phyloP scores from a whole-genome alignment of 2,888 invertebrate species.

The Notocelia uddmanniana region DNA sequence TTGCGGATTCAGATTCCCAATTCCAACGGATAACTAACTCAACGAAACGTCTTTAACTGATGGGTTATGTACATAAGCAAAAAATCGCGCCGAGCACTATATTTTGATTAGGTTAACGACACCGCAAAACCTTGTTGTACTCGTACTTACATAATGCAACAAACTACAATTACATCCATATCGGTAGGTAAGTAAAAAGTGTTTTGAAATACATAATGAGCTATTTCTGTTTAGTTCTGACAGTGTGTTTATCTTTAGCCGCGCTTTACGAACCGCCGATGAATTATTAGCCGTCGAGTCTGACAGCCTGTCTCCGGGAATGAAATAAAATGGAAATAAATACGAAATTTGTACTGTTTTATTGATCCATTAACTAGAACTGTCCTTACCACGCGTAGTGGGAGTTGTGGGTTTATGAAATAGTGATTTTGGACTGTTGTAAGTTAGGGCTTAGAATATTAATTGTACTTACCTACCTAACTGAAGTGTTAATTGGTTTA shows the following conservation, averaged over 20 bases:
- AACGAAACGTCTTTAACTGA: no score
- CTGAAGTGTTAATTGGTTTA: not conserved
- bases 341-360: slow-evolving; percentile 52
- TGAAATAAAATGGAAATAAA: slow-evolving; percentile 67
- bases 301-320: slow-evolving; percentile 79
- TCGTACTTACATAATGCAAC: not conserved
- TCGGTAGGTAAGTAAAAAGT: slow-evolving; percentile 48
- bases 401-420: not conserved
- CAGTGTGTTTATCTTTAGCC: slow-evolving; percentile 77
- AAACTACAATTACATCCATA: slow-evolving; percentile 39
- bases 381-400: slow-evolving; percentile 23
- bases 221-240: slow-evolving; percentile 69
- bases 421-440: not conserved
- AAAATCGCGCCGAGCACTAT: not conserved
- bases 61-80: no score
- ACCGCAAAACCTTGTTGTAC: not conserved
- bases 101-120: not conserved
- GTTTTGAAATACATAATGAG: slow-evolving; percentile 58
- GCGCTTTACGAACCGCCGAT: slow-evolving; percentile 75
- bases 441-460: not conserved
- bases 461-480: not conserved
- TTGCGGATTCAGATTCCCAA: no score
- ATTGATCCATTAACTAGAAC: slow-evolving; percentile 35
- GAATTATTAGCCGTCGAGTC: slow-evolving; percentile 75
- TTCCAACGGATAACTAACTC: no score